Evolutionary conservation across 2,797 vertebrate species (phyloP), one percentile per base, ranked within the genome.

Genomic region (Hippocampus kuda): DNA sequence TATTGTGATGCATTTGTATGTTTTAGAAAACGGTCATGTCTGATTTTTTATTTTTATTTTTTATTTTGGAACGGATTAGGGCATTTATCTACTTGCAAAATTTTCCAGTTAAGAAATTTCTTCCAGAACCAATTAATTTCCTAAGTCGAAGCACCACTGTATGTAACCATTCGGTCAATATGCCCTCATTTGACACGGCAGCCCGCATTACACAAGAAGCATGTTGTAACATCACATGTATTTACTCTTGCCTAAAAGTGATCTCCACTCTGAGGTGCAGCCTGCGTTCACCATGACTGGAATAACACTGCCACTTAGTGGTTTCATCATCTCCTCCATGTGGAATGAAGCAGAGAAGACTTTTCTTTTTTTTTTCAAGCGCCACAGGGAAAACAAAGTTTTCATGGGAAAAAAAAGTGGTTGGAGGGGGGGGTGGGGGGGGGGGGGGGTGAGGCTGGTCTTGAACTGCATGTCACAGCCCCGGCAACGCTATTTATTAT

Each of bases 231-330:
- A 22, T 60, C 30, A 38, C 59, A 60, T 34, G 59, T 61, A 59
- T 30, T 59, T 59, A 59, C 13, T 16, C 56, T 30, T 4, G 2
- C 15, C 26, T 16, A 59, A 59, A 59, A 27, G 56, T 59, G 56
- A 59, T 26, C 10, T 13, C 24, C 7, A 16, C 26, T 59, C 26
- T 27, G 16, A 20, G 59, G 30, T 26, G 56, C 56, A 30, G 56
- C 59, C 4, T 34, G 30, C 15, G 8, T 61, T 61, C 30, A 10
- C 59, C 71, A 88, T 85, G 76, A 63, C 75, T 89, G 82, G 83
- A 84, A 72, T 83, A 87, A 91, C 83, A 90, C 91, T 90, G 90
- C 90, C 91, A 83, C 90, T 89, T 72, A 84, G 90, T 91, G 91
- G 86, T 72, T 11, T 70, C 24, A 74, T 62, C 34, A 7, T 69